Base-by-base conservation (phyloP, 2,797 vertebrate genomes). In the Kryptolebias ocellatus region DNA sequence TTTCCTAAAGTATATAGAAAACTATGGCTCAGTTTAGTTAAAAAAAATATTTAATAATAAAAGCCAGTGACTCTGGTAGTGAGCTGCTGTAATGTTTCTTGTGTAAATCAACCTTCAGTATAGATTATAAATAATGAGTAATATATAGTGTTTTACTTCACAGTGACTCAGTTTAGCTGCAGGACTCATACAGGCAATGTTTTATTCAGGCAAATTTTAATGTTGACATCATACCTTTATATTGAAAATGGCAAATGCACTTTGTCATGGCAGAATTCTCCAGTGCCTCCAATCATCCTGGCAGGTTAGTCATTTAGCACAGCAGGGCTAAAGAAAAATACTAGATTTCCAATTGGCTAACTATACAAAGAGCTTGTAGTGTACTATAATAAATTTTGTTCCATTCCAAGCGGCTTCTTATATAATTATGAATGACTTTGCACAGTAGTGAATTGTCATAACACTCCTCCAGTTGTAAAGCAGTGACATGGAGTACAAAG, bases 151-250 rank as follows among this genome's bases (percentile, higher is more conserved):
- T 7, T 0, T 79, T 50, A 47, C 56, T 66, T 66, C 27, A 62
- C 15, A 64, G 34, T 64, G 70, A 54, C 55, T 65, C 51, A 51
- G 15, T 72, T 53, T 67, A 72, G 49, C 47, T 20, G 18, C 54
- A 60, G 62, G 55, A 83, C 44, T 73, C 74, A 44, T 29, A 37
- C 24, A 65, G 76, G 28, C 69, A 53, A 6, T 86, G 61, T 76
- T 85, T 83, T 72, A 76, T 70, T 51, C 60, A 54, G 49, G 61
- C 42, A 56, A 79, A 85, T 79, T 80, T 78, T 31, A 84, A 86
- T 90, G 89, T 87, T 88, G 85, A 89, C 86, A 89, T 91, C 82
- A 83, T 84, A 83, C 81, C 67, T 80, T 24, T 70, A 73, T 61
- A 61, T 60, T 56, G 67, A 91, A 87, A 69, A 70, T 73, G 59